Conservation (phyloP, 1,140 invertebrate species). For the Pristionchus pacificus region DNA sequence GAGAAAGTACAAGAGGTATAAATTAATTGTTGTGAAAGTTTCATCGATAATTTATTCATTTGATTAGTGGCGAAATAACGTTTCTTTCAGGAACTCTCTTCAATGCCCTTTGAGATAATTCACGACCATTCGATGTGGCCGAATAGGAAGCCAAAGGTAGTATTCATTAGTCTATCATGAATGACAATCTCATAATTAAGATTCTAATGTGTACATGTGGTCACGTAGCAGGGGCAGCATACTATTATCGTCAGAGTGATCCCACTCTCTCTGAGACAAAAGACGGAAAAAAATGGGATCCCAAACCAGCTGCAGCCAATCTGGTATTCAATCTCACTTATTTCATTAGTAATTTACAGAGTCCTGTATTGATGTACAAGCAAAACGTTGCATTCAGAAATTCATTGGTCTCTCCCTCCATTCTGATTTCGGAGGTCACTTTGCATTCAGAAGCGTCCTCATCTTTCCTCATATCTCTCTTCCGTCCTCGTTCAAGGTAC, state of each 20-base stretch:
- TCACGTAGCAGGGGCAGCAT: slow-evolving; percentile 24
- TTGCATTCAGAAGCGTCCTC: slow-evolving; percentile 37
- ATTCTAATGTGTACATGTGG: slow-evolving; percentile 44
- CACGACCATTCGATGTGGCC: slow-evolving; percentile 38
- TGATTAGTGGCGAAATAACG: slow-evolving; percentile 3
- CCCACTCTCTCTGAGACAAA: neutral
- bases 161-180: neutral
- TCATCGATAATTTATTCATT: slow-evolving; percentile 15
- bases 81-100: slow-evolving; percentile 15
- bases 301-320: neutral
- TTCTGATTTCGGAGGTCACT: slow-evolving; percentile 39
- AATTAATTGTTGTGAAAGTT: no score
- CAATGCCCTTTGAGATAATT: slow-evolving; percentile 28
- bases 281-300: neutral
- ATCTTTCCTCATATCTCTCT: slow-evolving; percentile 28
- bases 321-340: no score
- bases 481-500: no score
- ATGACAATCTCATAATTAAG: neutral
- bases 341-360: no score
- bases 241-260: neutral
- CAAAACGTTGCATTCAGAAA: slow-evolving; percentile 29
- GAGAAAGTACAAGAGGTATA: slow-evolving; percentile 27
- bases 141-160: slow-evolving; percentile 28
- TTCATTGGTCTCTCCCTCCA: slow-evolving; percentile 41
- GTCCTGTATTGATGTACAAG: no score